Base-by-base conservation (phyloP, 2,888 invertebrate genomes). In the Thymelicus sylvestris region DNA sequence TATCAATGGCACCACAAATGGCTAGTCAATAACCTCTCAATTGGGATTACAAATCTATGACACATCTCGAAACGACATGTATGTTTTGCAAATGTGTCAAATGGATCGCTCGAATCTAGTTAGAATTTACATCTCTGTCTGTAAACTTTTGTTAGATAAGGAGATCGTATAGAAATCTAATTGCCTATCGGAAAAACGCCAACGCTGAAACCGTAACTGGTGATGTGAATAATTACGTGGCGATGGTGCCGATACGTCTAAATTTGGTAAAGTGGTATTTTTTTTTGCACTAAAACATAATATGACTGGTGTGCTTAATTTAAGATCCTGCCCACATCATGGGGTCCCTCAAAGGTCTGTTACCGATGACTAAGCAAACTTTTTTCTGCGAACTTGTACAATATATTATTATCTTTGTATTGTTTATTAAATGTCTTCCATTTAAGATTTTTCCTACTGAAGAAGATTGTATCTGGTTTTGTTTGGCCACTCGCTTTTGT, bases 181-280 rank as follows among this genome's bases (percentile, higher is more conserved):
- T 70, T 74, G 48, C 63, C 65, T 59, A 72, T 67, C 68, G 41
- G 55, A 68, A 48, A 59, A 15, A 61, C 70, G 69, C 74, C 74
- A 61, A 74, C 74, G 64, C 67, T 13, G 41, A 19, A 52, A 38
- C 74, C 74, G 63, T 72, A 72, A 47, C 50, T 50, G 66, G 67
- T 55, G 67, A 24, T 55, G 65, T 66, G 73, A 72, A 55, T 74
- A 72, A 73, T 73, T 73, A 70, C 69, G 24, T 31, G 15, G 47
- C 44, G 48, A 67, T 64, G 63, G 61, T 57, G 61, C 60, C 50
- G 67, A 48, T 50, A 59, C 44, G 31, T 52, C 74, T 73, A 67
- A 74, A 74, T 74, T 73, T 73, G 73, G 73, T 73, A 66, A 67
- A 67, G 67, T 67, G 60, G 52, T 41, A 10, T 50, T 15, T 63